Percentiles rank a stretch among this genome's conserved stretches.
Evolutionary conservation across 2,797 vertebrate genomes (phyloP).

Genomic region (Mus minutoides): DNA sequence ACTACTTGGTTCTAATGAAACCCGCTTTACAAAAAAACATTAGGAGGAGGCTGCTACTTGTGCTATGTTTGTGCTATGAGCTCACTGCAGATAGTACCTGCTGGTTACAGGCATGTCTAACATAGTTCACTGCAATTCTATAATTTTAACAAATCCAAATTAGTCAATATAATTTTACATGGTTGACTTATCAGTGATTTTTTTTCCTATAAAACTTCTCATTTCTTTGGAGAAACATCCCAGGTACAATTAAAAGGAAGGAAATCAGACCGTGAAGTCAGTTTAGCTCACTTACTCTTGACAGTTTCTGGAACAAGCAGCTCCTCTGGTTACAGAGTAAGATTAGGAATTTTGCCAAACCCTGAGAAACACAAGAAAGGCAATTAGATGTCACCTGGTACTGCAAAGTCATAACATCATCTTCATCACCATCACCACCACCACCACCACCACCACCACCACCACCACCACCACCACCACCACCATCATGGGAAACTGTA

Average conservation of each 20-base stretch:
- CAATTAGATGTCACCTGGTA: not conserved
- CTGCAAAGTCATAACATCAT: not conserved
- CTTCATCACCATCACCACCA: not conserved
- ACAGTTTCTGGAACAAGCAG: not conserved
- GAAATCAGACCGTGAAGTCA: not conserved
- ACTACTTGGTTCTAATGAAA: not conserved
- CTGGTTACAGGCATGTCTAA: not conserved
- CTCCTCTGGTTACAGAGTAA: not conserved
- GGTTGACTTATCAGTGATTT: not conserved
- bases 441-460: not conserved
- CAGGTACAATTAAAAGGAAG: not conserved
- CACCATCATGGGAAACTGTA: not conserved
- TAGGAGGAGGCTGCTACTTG: not conserved
- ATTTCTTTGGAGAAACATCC: not conserved
- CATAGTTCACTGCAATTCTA: not conserved
- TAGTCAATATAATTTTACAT: not conserved
- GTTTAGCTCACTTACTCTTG: not conserved
- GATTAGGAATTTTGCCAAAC: not conserved
- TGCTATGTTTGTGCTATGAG: not conserved
- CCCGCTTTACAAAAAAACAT: not conserved
- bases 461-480: not conserved
- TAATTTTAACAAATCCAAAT: not conserved
- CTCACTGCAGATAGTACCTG: not conserved
- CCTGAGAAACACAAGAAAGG: not conserved
- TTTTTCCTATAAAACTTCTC: not conserved